phyloP scores from a whole-genome alignment of 2,797 vertebrate species.

The Oreochromis mossambicus region DNA sequence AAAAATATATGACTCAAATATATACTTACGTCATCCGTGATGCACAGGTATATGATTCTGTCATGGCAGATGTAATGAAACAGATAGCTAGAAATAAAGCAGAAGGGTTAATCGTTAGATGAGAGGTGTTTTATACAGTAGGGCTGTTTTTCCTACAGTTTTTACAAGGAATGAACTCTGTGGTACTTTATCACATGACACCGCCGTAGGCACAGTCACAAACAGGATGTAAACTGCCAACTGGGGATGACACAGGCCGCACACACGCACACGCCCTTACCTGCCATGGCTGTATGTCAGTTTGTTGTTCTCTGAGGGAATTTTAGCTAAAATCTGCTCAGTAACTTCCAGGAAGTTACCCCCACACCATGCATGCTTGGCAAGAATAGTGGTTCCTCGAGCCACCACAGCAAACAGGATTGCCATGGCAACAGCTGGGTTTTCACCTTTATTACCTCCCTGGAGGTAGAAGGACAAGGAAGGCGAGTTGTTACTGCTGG shows the following conservation, averaged over 20 bases:
- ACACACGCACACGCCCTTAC: conserved; percentile 61
- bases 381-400: conserved; percentile 93
- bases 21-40: conserved; percentile 97
- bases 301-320: conserved; percentile 97
- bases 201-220: background rate
- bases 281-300: conserved; percentile 95
- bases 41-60: conserved; percentile 96
- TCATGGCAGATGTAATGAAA: conserved; percentile 99
- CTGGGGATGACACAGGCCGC: background rate
- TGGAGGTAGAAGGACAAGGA: background rate
- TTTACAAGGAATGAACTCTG: background rate
- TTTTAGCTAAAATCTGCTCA: conserved; percentile 94
- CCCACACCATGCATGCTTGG: conserved; percentile 94
- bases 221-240: background rate
- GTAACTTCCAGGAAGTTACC: conserved; percentile 99
- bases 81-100: conserved; percentile 82
- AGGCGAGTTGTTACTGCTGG: background rate
- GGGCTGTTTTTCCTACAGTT: background rate
- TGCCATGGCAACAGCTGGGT: conserved; percentile 81
- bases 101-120: background rate
- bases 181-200: background rate
- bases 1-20: background rate
- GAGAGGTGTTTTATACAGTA: background rate
- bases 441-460: background rate
- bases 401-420: conserved; percentile 97